Percentiles rank a stretch among this genome's conserved stretches.
Conservation (phyloP, 2,888 invertebrate species). For the Agrenia bidenticulata region DNA sequence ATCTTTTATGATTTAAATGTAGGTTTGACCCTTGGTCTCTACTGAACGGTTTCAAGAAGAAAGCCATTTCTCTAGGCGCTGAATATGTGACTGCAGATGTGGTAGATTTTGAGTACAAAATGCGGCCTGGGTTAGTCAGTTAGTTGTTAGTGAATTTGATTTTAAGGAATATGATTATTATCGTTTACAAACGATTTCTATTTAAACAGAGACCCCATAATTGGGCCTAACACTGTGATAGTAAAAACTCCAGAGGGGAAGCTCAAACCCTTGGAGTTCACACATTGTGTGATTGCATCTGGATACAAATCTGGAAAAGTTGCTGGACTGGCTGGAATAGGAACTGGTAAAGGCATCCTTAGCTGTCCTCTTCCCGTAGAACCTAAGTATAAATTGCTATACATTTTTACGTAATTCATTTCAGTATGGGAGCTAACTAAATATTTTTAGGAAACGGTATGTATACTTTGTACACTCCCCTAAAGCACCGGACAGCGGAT, state of each 20-base stretch:
- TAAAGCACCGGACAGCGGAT: slow-evolving; percentile 72
- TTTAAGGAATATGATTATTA: too few species aligned
- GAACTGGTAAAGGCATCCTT: slow-evolving; percentile 67
- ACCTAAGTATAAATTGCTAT: slow-evolving; percentile 72
- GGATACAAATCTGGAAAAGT: slow-evolving; percentile 75
- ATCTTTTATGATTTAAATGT: background rate
- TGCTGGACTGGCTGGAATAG: slow-evolving; percentile 71
- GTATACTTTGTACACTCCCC: slow-evolving; percentile 74
- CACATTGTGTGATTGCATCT: slow-evolving; percentile 71
- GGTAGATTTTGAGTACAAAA: slow-evolving; percentile 63
- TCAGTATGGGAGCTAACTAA: background rate
- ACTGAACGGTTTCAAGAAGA: slow-evolving; percentile 72
- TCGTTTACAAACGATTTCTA: too few species aligned
- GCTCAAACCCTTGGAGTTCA: slow-evolving; percentile 68
- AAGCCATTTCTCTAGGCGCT: slow-evolving; percentile 72
- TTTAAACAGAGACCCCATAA: background rate
- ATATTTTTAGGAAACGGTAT: slow-evolving; percentile 69
- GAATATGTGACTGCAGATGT: slow-evolving; percentile 75
- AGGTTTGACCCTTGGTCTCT: slow-evolving; percentile 84
- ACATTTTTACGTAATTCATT: background rate
- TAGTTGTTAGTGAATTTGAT: too few species aligned
- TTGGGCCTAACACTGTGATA: slow-evolving; percentile 27
- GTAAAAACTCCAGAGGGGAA: slow-evolving; percentile 64
- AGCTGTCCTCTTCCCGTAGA: slow-evolving; percentile 79
- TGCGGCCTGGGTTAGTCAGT: background rate